Conservation (phyloP, 1,140 invertebrate species). For the Diorhabda carinulata region DNA sequence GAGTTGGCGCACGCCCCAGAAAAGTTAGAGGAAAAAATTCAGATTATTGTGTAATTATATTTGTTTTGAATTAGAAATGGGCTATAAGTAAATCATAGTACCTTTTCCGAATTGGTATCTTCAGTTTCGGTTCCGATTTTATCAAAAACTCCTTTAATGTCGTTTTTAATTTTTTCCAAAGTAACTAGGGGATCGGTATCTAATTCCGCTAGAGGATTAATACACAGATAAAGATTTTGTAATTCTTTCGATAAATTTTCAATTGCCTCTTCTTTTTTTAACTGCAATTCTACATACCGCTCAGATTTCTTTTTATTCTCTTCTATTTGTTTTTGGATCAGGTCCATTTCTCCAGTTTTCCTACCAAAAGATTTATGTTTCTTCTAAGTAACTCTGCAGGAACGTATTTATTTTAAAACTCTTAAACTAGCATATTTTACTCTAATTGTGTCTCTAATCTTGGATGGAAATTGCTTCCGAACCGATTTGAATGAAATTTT, state of each 20-base stretch:
- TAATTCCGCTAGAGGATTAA: slow-evolving; percentile 27
- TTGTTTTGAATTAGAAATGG: no score
- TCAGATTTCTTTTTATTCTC: slow-evolving; percentile 22
- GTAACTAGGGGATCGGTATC: slow-evolving; percentile 20
- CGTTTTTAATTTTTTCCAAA: slow-evolving; percentile 18
- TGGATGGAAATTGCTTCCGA: no score
- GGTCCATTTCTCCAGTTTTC: slow-evolving; percentile 34
- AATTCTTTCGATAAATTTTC: slow-evolving; percentile 20
- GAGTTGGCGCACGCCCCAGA: no score
- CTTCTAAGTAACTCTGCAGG: no score
- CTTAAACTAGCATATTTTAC: no score
- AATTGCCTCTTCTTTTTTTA: slow-evolving; percentile 25
- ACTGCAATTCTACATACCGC: slow-evolving; percentile 15
- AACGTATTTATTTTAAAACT: no score
- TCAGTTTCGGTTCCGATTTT: slow-evolving; percentile 9
- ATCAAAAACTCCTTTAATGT: slow-evolving; percentile 22
- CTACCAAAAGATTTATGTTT: slow-evolving; percentile 10
- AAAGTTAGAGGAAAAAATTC: no score
- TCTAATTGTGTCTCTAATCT: no score
- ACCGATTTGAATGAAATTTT: no score
- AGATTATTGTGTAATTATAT: no score
- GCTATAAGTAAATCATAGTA: not conserved
- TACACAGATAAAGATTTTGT: slow-evolving; percentile 26
- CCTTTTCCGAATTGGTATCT: not conserved
- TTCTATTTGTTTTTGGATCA: slow-evolving; percentile 26